phyloP scores from a whole-genome alignment of 2,113 vertebrate species.

The Hypomesus transpacificus region DNA sequence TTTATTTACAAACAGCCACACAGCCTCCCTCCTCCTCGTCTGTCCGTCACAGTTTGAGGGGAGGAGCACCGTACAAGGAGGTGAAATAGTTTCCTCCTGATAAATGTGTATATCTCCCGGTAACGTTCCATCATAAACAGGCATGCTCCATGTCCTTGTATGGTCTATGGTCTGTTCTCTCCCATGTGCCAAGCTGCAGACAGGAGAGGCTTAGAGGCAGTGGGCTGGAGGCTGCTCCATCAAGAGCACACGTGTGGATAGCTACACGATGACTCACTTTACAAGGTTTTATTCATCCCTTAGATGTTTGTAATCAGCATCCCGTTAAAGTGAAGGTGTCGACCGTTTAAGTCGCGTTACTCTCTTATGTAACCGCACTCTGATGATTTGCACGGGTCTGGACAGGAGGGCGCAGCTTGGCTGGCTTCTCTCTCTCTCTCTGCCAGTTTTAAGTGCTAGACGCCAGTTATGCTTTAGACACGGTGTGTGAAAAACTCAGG shows the following conservation, averaged over 20 bases:
- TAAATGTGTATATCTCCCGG: conserved; percentile 69
- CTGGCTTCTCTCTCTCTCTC: too few relatives aligned
- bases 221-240: conserved; percentile 16
- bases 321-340: conserved; percentile 22
- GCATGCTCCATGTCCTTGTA: conserved; percentile 64
- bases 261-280: conserved; percentile 47
- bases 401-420: too few relatives aligned
- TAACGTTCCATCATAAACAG: conserved; percentile 64
- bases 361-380: too few relatives aligned
- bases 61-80: conserved; percentile 71
- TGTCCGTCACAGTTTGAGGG: conserved; percentile 17
- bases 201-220: conserved; percentile 19
- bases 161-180: conserved; percentile 41
- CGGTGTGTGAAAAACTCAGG: too few relatives aligned
- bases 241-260: conserved; percentile 31
- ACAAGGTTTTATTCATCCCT: conserved; percentile 45
- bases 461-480: too few relatives aligned
- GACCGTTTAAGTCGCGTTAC: background rate
- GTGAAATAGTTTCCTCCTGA: conserved; percentile 61
- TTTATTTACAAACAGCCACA: background rate
- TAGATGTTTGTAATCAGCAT: conserved; percentile 34
- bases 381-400: background rate
- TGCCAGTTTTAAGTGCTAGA: too few relatives aligned
- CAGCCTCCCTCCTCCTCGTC: conserved; percentile 38
- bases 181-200: conserved; percentile 42